These are phyloP conservation scores for Lasiurus cinereus DNA, from an alignment of 2,113 vertebrate genomes.

Conservation along the genomic window DNA sequence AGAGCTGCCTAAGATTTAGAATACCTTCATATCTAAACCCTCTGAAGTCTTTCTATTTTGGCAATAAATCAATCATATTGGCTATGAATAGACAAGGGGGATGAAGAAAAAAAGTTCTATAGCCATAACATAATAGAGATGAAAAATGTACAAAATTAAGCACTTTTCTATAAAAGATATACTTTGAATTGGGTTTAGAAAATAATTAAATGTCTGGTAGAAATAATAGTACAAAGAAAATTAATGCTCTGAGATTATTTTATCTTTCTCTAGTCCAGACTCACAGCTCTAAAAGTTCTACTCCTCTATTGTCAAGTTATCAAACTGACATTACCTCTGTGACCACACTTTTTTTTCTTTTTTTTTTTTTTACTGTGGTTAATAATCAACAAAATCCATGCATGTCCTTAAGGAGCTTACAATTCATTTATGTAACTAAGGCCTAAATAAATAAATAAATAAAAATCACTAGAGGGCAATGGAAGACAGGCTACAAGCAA, in stretches of 20 bases:
- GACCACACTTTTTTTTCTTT: neutral
- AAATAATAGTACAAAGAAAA: conserved; percentile 47
- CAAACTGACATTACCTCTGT: conserved; percentile 25
- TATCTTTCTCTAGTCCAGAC: neutral
- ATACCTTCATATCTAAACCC: neutral
- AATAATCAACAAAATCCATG: neutral
- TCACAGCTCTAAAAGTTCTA: neutral
- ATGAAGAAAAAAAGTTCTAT: neutral
- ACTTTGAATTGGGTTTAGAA: neutral
- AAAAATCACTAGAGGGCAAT: conserved; percentile 58
- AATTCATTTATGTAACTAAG: neutral
- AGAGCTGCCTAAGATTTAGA: neutral
- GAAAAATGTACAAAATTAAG: conserved; percentile 1
- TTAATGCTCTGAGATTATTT: neutral
- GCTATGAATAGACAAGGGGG: neutral
- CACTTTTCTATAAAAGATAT: neutral
- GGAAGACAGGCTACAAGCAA: conserved; percentile 57
- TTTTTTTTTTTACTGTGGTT: neutral
- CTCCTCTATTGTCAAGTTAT: neutral
- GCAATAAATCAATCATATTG: neutral
- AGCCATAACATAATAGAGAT: neutral
- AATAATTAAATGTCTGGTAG: neutral
- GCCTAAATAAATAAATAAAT: conserved; percentile 17
- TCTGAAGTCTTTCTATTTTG: conserved; percentile 4
- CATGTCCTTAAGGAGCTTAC: neutral